phyloP scores from a whole-genome alignment of 1,140 invertebrate species.

The Euwallacea similis region DNA sequence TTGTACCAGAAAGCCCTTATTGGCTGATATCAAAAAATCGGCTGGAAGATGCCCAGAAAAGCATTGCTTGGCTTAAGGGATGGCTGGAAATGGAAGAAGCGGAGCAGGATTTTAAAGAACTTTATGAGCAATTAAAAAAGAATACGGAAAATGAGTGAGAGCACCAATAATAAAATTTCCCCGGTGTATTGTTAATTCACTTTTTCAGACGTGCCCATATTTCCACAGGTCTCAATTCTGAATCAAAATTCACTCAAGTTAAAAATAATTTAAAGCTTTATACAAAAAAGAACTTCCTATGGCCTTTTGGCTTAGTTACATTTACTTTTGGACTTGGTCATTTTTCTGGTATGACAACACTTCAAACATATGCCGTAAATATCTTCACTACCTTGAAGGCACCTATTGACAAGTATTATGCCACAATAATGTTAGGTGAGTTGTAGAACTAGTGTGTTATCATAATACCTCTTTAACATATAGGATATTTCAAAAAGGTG shows the following conservation, averaged over 20 bases:
- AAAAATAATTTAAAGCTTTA: conserved; percentile 54
- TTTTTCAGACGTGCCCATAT: too few relatives aligned
- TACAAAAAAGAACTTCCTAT: conserved; percentile 58
- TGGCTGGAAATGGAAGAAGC: conserved; percentile 61
- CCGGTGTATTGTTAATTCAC: too few relatives aligned
- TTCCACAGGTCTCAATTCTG: too few relatives aligned
- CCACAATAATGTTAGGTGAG: conserved; percentile 65
- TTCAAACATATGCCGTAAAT: conserved; percentile 72
- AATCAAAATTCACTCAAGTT: background rate
- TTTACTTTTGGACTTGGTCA: conserved; percentile 69
- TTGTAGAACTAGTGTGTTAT: background rate
- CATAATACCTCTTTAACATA: too few relatives aligned
- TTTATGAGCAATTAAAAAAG: conserved; percentile 44
- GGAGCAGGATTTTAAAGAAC: conserved; percentile 59
- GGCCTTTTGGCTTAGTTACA: conserved; percentile 66
- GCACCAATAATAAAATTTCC: too few relatives aligned
- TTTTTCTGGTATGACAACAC: conserved; percentile 70
- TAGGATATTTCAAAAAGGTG: background rate
- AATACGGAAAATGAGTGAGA: background rate
- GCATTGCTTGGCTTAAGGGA: conserved; percentile 67
- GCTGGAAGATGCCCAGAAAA: conserved; percentile 61
- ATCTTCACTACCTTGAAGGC: conserved; percentile 72
- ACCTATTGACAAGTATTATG: conserved; percentile 73
- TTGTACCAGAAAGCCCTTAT: conserved; percentile 77
- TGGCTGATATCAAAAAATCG: conserved; percentile 70